Percentiles rank a stretch among this genome's conserved stretches.
phyloP scores from a whole-genome alignment of 2,797 vertebrate genomes.

The Hyperoplus immaculatus region DNA sequence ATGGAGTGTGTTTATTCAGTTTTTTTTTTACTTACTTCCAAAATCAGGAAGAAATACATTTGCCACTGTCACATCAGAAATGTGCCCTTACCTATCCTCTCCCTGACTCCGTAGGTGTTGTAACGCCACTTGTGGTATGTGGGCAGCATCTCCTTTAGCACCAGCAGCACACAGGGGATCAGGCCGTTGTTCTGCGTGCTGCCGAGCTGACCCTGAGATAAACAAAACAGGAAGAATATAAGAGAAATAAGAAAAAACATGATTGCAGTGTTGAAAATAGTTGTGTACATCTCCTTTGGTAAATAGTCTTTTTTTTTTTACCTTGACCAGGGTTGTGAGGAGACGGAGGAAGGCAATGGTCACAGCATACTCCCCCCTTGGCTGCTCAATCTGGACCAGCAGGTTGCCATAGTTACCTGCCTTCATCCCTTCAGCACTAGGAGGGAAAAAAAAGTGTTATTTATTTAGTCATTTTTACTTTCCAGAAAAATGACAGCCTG shows the following conservation, averaged over 20 bases:
- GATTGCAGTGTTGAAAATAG: not conserved
- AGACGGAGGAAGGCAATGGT: slow-evolving; percentile 95
- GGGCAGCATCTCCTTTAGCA: slow-evolving; percentile 97
- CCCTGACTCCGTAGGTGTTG: slow-evolving; percentile 93
- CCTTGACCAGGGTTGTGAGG: slow-evolving; percentile 95
- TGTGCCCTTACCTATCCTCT: slow-evolving; percentile 90
- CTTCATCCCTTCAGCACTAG: slow-evolving; percentile 97
- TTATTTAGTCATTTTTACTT: not conserved
- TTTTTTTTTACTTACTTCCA: not conserved
- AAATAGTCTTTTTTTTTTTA: slow-evolving; percentile 61
- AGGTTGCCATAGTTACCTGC: slow-evolving; percentile 97
- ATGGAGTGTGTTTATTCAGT: not conserved
- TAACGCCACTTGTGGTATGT: slow-evolving; percentile 99
- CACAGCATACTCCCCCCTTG: slow-evolving; percentile 94
- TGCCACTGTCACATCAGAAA: not conserved
- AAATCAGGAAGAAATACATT: not conserved
- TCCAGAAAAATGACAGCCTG: not conserved
- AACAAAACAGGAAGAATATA: not conserved
- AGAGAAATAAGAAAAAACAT: not conserved
- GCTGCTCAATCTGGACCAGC: slow-evolving; percentile 95
- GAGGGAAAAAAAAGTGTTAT: no score
- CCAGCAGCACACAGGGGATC: slow-evolving; percentile 95
- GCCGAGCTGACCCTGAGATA: slow-evolving; percentile 92
- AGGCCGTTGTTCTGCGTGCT: slow-evolving; percentile 96
- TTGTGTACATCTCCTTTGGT: not conserved